Base-by-base conservation (phyloP, 2,113 vertebrate genomes). In the Nothoprocta perdicaria region DNA sequence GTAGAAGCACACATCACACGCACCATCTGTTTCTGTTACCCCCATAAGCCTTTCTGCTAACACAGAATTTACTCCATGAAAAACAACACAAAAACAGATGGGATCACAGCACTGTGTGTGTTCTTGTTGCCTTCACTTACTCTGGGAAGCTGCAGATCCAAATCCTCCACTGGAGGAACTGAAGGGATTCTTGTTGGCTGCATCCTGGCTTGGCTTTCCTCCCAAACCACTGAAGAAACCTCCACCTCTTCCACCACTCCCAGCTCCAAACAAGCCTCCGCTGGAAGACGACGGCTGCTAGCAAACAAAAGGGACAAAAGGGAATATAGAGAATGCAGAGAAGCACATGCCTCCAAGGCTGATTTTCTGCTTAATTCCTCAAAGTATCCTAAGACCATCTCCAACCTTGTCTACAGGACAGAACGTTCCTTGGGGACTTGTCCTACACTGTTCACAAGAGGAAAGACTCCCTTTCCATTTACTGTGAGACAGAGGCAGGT, bases 141-240 rank as follows among this genome's bases (percentile, higher is more conserved):
- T 98, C 79, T 96, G 86, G 63, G 97, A 80, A 78, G 97, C 77
- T 46, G 97, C 27, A 4, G 98, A 95, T 67, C 97, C 98, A 79
- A 98, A 97, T 73, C 97, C 98, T 17, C 98, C 87, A 38, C 97
- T 79, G 27, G 97, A 67, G 3, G 98, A 89, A 53, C 98, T 97
- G 57, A 99, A 99, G 1, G 99, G 99, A 97, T 99, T 99, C 96
- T 99, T 99, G 97, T 98, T 99, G 88, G 98, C 99, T 12, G 99
- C 99, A 14, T 99, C 99, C 91, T 99, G 98, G 45, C 98, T 99
- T 53, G 99, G 99, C 96, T 99, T 99, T 31, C 99, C 98, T 93
- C 99, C 99, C 6, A 99, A 97, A 87, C 99, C 99, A 7, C 98
- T 98, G 97, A 99, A 99, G 95, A 99, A 99, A 8, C 98, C 99